Base-by-base conservation (phyloP, 2,888 invertebrate genomes). In the Cataglyphis rosenhaueri region DNA sequence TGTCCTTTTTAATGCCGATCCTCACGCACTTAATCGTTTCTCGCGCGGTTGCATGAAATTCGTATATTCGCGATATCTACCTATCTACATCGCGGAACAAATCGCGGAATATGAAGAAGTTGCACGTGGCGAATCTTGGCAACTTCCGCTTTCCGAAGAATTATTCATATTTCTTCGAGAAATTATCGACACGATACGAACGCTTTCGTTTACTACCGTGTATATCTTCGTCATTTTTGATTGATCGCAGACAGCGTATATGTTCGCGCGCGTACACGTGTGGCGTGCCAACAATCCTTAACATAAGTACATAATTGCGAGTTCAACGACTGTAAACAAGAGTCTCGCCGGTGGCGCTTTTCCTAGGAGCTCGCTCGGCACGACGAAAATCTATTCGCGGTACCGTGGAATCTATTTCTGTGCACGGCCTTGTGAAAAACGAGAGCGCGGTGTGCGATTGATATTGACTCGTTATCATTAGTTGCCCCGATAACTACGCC, bases 291-390 rank as follows among this genome's bases (percentile, higher is more conserved):
- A 70, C 70, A 70, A 79, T 79, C 8, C 44, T 79, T 38, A 71
- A 59, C 59, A 59, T 70, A 78, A 78, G 41, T 70, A 48, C 59
- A 44, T 71, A 79, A 71, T 71, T 71, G 71, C 71, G 59, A 25
- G 78, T 70, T 71, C 78, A 79, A 79, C 55, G 59, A 25, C 71
- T 71, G 71, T 59, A 55, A 79, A 79, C 71, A 71, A 71, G 71
- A 70, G 44, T 61, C 44, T 48, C 78, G 59, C 35, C 35, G 9
- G 71, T 79, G 59, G 78, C 78, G 61, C 78, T 79, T 79, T 61
- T 59, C 59, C 68, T 41, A 44, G 57, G 70, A 29, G 41, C 21
- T 57, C 59, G 15, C 21, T 38, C 65, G 62, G 21, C 41, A 18
- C 35, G 10, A 35, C 25, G 57, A 8, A n/a, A 32, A 15, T 48